A percentile compares a stretch with the other conserved stretches of the same genome.
These are phyloP conservation scores for Atopsyche davidsoni DNA, from an alignment of 1,140 invertebrate genomes.

Conservation along the genomic window DNA sequence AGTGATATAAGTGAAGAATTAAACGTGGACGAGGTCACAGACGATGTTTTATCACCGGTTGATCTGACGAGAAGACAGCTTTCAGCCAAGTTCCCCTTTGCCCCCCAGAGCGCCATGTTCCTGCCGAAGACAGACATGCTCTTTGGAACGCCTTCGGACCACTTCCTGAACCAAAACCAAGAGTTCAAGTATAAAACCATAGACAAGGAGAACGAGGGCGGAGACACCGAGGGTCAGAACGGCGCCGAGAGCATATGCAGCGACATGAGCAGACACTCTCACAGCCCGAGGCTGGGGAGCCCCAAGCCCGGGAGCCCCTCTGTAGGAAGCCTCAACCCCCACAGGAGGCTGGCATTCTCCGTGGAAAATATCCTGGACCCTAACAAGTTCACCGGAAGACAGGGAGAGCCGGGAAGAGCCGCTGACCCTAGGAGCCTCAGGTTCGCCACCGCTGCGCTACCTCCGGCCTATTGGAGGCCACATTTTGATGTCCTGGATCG, in stretches of 20 bases:
- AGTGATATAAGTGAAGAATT: slow-evolving; percentile 34
- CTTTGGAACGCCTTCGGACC: slow-evolving; percentile 32
- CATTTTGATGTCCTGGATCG: slow-evolving; percentile 49
- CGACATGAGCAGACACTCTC: slow-evolving; percentile 37
- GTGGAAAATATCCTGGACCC: slow-evolving; percentile 89
- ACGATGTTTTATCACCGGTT: slow-evolving; percentile 39
- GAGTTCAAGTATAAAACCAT: slow-evolving; percentile 25
- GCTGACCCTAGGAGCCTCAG: slow-evolving; percentile 16
- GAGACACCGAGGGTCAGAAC: slow-evolving; percentile 30
- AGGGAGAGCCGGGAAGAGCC: slow-evolving; percentile 7
- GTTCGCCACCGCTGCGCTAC: slow-evolving; percentile 35
- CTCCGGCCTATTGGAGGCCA: slow-evolving; percentile 54
- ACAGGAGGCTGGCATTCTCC: slow-evolving; percentile 68
- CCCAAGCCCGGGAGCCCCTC: slow-evolving; percentile 34
- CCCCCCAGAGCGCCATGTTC: slow-evolving; percentile 27
- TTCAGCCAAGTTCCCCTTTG: slow-evolving; percentile 20
- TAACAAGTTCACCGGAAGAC: slow-evolving; percentile 75
- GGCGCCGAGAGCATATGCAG: slow-evolving; percentile 43
- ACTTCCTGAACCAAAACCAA: slow-evolving; percentile 18
- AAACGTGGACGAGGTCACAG: slow-evolving; percentile 40
- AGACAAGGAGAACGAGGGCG: slow-evolving; percentile 11
- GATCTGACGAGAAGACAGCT: slow-evolving; percentile 39
- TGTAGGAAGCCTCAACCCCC: slow-evolving; percentile 33
- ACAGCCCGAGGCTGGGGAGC: slow-evolving; percentile 36
- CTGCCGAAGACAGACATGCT: slow-evolving; percentile 17